Percentiles rank a stretch among this genome's conserved stretches.
Conservation (phyloP, 2,113 vertebrate species). For the Scopus umbretta region DNA sequence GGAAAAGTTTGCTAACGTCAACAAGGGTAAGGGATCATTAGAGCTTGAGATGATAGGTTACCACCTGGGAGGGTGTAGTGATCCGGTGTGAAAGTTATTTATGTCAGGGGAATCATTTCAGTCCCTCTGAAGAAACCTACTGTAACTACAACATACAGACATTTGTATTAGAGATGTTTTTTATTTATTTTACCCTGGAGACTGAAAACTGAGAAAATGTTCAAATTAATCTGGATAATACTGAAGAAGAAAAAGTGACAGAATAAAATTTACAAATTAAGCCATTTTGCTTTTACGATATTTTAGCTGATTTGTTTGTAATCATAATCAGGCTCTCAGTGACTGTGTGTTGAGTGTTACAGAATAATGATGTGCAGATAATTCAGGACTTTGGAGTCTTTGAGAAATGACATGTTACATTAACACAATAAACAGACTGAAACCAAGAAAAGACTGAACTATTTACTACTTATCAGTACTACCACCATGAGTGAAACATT, state of each 20-base stretch:
- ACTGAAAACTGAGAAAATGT: background rate
- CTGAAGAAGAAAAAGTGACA: background rate
- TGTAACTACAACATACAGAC: slow-evolving; percentile 13
- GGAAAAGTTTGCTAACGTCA: slow-evolving; percentile 42
- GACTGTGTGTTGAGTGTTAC: background rate
- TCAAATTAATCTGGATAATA: background rate
- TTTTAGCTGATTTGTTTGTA: slow-evolving; percentile 3
- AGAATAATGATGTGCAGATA: background rate
- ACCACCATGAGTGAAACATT: background rate
- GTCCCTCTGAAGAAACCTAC: slow-evolving; percentile 28
- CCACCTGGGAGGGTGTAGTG: slow-evolving; percentile 23
- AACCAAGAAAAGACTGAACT: background rate
- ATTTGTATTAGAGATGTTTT: slow-evolving; percentile 4
- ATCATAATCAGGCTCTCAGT: slow-evolving; percentile 4
- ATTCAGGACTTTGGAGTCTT: background rate
- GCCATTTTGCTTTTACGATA: background rate
- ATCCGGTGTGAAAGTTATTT: slow-evolving; percentile 9
- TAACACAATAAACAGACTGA: background rate
- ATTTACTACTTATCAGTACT: background rate
- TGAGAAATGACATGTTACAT: background rate
- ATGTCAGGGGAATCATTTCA: slow-evolving; percentile 36
- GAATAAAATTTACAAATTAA: slow-evolving; percentile 29
- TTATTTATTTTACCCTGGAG: slow-evolving; percentile 1
- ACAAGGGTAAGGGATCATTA: slow-evolving; percentile 39
- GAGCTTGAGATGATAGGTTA: slow-evolving; percentile 3